Percentiles rank a stretch among this genome's conserved stretches.
Evolutionary conservation across 2,888 invertebrate species (phyloP).

Genomic region (Cantharis lateralis): DNA sequence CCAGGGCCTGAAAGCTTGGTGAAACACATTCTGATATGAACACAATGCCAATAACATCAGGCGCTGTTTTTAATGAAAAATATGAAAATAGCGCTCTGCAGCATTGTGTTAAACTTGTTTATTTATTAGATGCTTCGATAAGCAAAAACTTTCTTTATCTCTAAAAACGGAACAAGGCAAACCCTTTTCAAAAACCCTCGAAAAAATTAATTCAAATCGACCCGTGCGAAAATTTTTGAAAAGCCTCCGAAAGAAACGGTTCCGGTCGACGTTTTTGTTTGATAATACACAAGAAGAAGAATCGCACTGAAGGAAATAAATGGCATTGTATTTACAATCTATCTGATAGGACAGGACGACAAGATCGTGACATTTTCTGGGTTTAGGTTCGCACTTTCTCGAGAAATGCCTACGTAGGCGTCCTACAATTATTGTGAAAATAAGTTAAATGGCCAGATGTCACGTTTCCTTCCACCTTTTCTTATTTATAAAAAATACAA

Average conservation of each 20-base stretch:
- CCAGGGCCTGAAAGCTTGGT: conserved; percentile 36
- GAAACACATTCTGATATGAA: conserved; percentile 44
- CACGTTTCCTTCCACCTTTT: conserved; percentile 2
- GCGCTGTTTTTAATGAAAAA: conserved; percentile 47
- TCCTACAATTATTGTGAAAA: conserved; percentile 10
- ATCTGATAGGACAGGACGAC: conserved; percentile 21
- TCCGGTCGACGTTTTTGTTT: background rate
- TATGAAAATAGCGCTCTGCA: conserved; percentile 25
- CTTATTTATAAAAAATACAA: background rate
- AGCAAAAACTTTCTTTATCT: conserved; percentile 5
- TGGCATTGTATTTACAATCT: conserved; percentile 7
- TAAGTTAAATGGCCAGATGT: conserved; percentile 4
- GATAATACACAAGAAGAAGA: conserved; percentile 5
- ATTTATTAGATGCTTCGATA: conserved; percentile 15
- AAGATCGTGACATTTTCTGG: conserved; percentile 19
- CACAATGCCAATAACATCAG: conserved; percentile 53
- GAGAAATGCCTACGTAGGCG: conserved; percentile 16
- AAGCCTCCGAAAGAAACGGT: background rate
- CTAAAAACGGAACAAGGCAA: background rate
- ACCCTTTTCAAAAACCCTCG: background rate
- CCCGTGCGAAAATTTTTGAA: background rate
- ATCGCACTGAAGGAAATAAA: conserved; percentile 13
- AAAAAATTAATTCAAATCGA: background rate
- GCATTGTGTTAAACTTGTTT: conserved; percentile 19
- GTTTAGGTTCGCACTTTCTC: conserved; percentile 17